Evolutionary conservation across 2,113 vertebrate species (phyloP), one percentile per base, ranked within the genome.

Genomic region (Stigmatopora nigra): DNA sequence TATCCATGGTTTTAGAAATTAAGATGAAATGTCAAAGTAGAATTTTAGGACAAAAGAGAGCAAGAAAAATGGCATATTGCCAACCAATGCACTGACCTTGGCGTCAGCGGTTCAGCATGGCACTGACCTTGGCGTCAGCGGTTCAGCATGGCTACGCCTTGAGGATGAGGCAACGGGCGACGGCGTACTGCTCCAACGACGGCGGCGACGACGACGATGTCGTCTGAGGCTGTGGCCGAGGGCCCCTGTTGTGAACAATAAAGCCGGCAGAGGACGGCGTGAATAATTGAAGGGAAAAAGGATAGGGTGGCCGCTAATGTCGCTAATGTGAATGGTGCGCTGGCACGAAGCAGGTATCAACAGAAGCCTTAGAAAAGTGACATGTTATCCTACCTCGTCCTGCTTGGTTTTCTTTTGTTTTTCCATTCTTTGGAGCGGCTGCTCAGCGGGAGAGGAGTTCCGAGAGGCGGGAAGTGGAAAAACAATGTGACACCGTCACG

Each of bases 281-380:
- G 79, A 91, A 92, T 92, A 86, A 92, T 91, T 90, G 58, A 91
- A 60, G 46, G 53, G 69, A 19, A 13, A 45, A 60, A 65, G 87
- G 88, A 91, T 91, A 79, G 88, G 82, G 45, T 92, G 86, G 84
- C 89, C 62, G 63, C 78, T 81, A 82, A 84, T 88, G 87, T 78
- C 80, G 76, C 79, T 85, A 84, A 88, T 79, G 83, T 77, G 65
- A 79, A 59, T 67, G 79, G 77, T 76, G 72, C 77, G 80, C 83
- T 67, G 68, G 78, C 80, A 83, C 64, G 64, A 56, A 76, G 73
- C 66, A 86, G 78, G 78, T 78, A 82, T 81, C 81, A 73, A 70
- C 64, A 69, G 82, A 79, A 78, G 76, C 70, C 73, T 63, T 73
- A 63, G 73, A 76, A 80, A 76, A 81, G 41, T 74, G 84, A 89